Percentiles rank a stretch among this genome's conserved stretches.
Conservation (phyloP, 2,113 vertebrate genomes). For the Pomatostomus ruficeps region DNA sequence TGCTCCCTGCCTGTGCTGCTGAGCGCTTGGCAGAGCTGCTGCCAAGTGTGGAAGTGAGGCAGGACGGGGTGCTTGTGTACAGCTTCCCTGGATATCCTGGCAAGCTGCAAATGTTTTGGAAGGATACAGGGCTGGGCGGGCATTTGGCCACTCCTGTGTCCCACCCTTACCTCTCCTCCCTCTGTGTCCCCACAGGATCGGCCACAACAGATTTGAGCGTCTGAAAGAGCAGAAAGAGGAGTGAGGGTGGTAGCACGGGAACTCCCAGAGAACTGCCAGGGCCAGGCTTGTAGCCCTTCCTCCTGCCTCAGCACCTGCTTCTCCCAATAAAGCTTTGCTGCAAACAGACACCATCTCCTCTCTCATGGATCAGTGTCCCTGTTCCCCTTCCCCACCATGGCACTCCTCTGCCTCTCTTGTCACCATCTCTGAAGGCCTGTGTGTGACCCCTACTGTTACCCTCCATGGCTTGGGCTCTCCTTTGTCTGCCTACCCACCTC, state of each 20-base stretch:
- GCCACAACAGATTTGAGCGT: fast-evolving
- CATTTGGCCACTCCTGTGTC: fast-evolving
- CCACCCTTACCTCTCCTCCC: not conserved
- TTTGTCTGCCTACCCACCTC: not conserved
- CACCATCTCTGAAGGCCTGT: no score
- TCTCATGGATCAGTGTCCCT: fast-evolving
- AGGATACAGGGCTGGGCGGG: fast-evolving
- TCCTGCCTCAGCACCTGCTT: not conserved
- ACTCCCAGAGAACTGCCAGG: not conserved
- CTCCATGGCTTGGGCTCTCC: no score
- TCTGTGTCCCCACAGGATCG: not conserved
- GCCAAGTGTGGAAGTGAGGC: not conserved
- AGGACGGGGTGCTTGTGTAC: not conserved
- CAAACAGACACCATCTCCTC: not conserved
- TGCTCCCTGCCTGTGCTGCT: not conserved
- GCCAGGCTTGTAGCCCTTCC: not conserved
- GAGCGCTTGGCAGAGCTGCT: not conserved
- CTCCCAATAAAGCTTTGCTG: not conserved
- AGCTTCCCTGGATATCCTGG: not conserved
- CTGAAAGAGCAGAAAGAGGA: fast-evolving
- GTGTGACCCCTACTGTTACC: no score
- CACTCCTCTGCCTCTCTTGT: no score
- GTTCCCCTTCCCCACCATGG: not conserved
- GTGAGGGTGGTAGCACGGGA: not conserved
- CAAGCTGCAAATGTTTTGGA: not conserved